A percentile compares a stretch with the other conserved stretches of the same genome.
phyloP scores from a whole-genome alignment of 1,140 invertebrate species.

The Sycophaga agraensis region DNA sequence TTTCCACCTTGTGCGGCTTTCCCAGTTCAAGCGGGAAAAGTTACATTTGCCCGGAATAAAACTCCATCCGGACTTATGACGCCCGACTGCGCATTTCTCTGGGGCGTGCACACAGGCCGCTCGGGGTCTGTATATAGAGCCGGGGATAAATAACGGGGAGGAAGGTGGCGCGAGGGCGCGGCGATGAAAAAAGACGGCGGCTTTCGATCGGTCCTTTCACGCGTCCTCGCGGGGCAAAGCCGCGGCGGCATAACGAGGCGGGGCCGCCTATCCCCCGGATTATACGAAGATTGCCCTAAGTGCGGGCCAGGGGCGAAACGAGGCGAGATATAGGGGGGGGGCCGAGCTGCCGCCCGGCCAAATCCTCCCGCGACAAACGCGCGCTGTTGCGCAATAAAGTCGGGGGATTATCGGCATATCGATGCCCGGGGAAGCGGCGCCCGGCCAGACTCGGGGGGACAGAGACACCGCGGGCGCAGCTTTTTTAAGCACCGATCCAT shows the following conservation, averaged over 20 bases:
- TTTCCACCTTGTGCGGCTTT: too few species aligned
- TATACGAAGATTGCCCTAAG: constrained; percentile 21
- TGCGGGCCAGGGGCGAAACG: background rate
- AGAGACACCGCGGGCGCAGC: constrained; percentile 3
- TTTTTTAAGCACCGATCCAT: constrained; percentile 30
- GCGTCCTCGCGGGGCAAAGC: background rate
- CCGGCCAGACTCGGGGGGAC: background rate
- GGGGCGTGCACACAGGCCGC: too few species aligned
- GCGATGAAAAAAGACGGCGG: background rate
- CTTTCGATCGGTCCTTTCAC: constrained; percentile 9
- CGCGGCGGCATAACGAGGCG: background rate
- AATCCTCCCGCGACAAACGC: constrained; percentile 14
- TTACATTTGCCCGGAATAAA: too few species aligned
- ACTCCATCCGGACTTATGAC: too few species aligned
- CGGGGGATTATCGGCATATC: constrained; percentile 25
- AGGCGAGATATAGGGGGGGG: background rate
- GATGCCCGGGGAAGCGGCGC: constrained; percentile 5
- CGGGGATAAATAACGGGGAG: too few species aligned
- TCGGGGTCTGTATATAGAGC: too few species aligned
- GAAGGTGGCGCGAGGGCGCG: too few species aligned
- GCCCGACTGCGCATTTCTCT: too few species aligned
- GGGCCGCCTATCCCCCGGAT: constrained; percentile 1
- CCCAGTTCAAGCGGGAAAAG: too few species aligned
- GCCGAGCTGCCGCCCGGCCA: too few species aligned
- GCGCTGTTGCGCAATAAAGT: constrained; percentile 29